Conservation (phyloP, 2,113 vertebrate genomes). For the Microtus richardsoni region DNA sequence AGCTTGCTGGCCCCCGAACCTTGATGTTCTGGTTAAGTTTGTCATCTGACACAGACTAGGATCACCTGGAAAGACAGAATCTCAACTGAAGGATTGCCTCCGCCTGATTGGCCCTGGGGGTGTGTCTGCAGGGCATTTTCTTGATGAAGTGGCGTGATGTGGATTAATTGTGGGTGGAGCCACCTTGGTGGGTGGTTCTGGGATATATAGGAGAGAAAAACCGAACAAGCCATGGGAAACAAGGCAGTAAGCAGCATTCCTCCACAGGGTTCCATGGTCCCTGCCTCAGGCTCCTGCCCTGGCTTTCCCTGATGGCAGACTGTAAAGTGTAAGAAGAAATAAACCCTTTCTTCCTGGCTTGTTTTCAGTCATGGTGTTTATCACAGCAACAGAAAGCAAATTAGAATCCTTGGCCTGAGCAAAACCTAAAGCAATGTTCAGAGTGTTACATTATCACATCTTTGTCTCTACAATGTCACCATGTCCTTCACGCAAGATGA, state of each 20-base stretch:
- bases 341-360: background rate
- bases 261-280: background rate
- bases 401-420: background rate
- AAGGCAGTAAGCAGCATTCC: background rate
- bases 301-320: background rate
- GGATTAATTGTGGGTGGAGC: background rate
- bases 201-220: background rate
- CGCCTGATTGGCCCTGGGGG: background rate
- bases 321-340: background rate
- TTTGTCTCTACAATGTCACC: background rate
- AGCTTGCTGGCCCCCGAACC: background rate
- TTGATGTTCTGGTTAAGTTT: background rate
- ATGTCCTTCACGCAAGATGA: background rate
- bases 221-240: background rate
- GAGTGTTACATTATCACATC: background rate
- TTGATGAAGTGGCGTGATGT: background rate
- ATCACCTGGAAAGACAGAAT: background rate
- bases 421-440: background rate
- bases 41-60: background rate
- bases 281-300: background rate
- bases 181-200: background rate
- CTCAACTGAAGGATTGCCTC: background rate
- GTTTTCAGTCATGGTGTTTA: background rate
- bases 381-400: background rate
- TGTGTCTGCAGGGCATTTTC: background rate